Conservation (phyloP, 2,797 vertebrate species). For the Lagocephalus sceleratus region DNA sequence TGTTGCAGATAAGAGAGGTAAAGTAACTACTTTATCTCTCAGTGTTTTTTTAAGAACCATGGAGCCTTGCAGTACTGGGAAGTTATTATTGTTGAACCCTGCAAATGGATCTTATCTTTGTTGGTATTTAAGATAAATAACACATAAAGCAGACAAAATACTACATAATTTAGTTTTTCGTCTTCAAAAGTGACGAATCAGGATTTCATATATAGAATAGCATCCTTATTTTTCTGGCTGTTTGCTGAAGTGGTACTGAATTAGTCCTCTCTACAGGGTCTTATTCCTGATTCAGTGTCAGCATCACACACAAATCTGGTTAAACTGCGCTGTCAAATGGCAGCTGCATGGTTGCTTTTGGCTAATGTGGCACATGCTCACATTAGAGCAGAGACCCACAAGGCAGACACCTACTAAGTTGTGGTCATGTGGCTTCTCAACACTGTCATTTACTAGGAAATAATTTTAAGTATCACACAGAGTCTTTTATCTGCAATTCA, state of each 20-base stretch:
- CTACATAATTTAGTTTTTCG: constrained; percentile 28
- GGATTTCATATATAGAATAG: constrained; percentile 26
- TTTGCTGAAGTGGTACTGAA: constrained; percentile 49
- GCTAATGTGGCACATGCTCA: constrained; percentile 51
- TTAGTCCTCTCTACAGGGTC: constrained; percentile 16
- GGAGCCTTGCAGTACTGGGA: not conserved
- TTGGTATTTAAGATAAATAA: constrained; percentile 45
- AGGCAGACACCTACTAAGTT: constrained; percentile 52
- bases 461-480: constrained; percentile 44
- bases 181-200: constrained; percentile 37
- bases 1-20: constrained; percentile 2
- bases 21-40: constrained; percentile 16
- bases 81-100: constrained; percentile 33
- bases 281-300: constrained; percentile 35
- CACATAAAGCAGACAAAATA: constrained; percentile 27
- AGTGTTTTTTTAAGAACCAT: constrained; percentile 25
- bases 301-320: constrained; percentile 38
- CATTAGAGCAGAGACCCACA: constrained; percentile 41
- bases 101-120: constrained; percentile 42
- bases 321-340: constrained; percentile 51
- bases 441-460: constrained; percentile 44
- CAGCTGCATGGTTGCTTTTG: constrained; percentile 32
- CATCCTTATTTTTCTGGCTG: constrained; percentile 43
- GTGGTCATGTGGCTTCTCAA: constrained; percentile 38
- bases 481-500: no score